A percentile compares a stretch with the other conserved stretches of the same genome.
These are phyloP conservation scores for Chaenodraco wilsoni DNA, from an alignment of 2,797 vertebrate species.

Conservation along the genomic window DNA sequence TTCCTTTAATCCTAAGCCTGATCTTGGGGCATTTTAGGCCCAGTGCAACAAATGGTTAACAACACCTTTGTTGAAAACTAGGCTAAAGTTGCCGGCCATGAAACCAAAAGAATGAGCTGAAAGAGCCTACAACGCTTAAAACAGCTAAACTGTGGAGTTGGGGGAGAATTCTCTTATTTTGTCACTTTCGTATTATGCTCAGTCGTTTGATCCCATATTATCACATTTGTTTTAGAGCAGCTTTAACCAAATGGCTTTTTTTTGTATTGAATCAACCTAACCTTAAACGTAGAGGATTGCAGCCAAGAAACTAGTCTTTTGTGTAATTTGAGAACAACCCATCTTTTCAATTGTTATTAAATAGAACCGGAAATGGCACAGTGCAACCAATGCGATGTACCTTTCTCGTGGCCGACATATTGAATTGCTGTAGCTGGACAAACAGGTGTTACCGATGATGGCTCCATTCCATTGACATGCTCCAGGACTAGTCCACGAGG, in stretches of 20 bases:
- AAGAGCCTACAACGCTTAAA: neutral
- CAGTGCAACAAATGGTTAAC: neutral
- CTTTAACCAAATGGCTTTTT: neutral
- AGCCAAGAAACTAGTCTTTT: neutral
- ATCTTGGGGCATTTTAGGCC: neutral
- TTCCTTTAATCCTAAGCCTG: neutral
- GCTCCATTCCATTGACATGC: constrained; percentile 17
- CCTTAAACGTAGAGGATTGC: neutral
- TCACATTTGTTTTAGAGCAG: neutral
- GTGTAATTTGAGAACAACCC: neutral
- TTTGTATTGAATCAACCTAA: neutral
- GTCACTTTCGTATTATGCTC: neutral
- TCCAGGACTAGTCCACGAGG: neutral
- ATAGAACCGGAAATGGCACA: neutral
- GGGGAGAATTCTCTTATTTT: neutral
- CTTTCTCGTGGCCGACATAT: neutral
- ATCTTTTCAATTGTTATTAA: neutral
- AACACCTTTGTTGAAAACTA: neutral
- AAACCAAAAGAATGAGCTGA: neutral
- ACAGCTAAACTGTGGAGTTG: neutral
- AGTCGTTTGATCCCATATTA: neutral
- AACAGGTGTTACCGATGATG: constrained; percentile 21
- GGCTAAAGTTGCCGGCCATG: neutral
- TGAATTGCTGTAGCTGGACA: constrained; percentile 6
- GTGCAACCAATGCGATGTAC: neutral